These are phyloP conservation scores for Leptogaster cylindrica DNA, from an alignment of 2,888 invertebrate genomes.

Conservation along the genomic window DNA sequence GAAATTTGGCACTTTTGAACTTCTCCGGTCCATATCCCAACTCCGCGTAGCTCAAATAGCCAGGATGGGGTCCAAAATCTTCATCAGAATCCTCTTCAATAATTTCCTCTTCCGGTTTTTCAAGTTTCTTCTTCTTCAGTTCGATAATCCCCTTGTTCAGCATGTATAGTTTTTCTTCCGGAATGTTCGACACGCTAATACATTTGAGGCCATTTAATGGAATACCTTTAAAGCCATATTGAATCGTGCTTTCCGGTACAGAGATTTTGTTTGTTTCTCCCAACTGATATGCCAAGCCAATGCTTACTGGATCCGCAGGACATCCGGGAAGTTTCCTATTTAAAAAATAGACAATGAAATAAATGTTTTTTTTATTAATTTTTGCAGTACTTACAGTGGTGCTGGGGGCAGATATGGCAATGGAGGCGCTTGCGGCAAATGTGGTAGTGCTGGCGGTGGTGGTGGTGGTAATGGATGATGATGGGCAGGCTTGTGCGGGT, in stretches of 20 bases:
- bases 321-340: conserved; percentile 39
- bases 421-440: not conserved
- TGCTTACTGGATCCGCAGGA: conserved; percentile 64
- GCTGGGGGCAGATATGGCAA: not conserved
- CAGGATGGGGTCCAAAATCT: conserved; percentile 47
- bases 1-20: conserved; percentile 55
- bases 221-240: conserved; percentile 64
- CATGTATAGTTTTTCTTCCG: conserved; percentile 64
- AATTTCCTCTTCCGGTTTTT: conserved; percentile 50
- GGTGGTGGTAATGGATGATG: too few species aligned
- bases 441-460: not conserved
- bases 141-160: conserved; percentile 65
- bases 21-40: conserved; percentile 62
- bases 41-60: conserved; percentile 60
- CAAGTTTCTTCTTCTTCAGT: conserved; percentile 58
- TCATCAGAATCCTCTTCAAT: conserved; percentile 50
- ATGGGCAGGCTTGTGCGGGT: not conserved
- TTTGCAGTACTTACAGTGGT: not conserved
- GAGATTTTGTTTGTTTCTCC: conserved; percentile 57
- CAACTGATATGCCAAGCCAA: conserved; percentile 61
- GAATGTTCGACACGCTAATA: conserved; percentile 56
- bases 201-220: conserved; percentile 61
- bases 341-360: not conserved
- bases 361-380: not conserved
- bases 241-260: conserved; percentile 63